phyloP scores from a whole-genome alignment of 1,140 invertebrate genomes.

The Drosophila bocki region DNA sequence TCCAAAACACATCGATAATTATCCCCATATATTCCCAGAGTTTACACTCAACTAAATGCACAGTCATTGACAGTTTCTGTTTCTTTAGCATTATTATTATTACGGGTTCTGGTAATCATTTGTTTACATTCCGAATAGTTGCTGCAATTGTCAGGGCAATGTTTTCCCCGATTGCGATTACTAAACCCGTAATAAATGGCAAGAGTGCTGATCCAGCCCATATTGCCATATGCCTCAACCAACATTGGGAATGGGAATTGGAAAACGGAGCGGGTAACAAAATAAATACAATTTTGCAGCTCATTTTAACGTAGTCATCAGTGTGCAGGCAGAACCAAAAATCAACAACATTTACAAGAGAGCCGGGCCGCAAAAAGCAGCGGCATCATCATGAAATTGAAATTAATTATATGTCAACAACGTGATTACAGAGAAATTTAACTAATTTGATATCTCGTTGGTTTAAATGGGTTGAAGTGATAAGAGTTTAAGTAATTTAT shows the following conservation, averaged over 20 bases:
- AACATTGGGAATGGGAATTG: slow-evolving; percentile 9
- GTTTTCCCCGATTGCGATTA: slow-evolving; percentile 56
- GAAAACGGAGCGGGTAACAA: slow-evolving; percentile 15
- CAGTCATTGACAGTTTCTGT: slow-evolving; percentile 41
- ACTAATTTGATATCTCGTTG: slow-evolving; percentile 37
- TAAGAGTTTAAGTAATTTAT: slow-evolving; percentile 38
- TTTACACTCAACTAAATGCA: slow-evolving; percentile 22
- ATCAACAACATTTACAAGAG: slow-evolving; percentile 35
- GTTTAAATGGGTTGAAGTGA: slow-evolving; percentile 29
- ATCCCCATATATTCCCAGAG: not conserved
- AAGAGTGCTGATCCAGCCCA: slow-evolving; percentile 38
- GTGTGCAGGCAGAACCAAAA: slow-evolving; percentile 18
- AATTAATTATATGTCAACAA: slow-evolving; percentile 67
- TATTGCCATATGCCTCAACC: slow-evolving; percentile 4
- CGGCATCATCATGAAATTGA: slow-evolving; percentile 49
- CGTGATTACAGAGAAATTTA: slow-evolving; percentile 49
- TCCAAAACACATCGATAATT: not conserved
- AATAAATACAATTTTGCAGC: slow-evolving; percentile 47
- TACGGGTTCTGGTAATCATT: slow-evolving; percentile 25
- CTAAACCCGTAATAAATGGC: slow-evolving; percentile 49
- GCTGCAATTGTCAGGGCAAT: slow-evolving; percentile 37
- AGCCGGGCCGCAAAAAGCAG: slow-evolving; percentile 13
- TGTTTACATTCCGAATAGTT: slow-evolving; percentile 60
- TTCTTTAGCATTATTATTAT: slow-evolving; percentile 27
- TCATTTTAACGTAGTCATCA: slow-evolving; percentile 51